Base-by-base conservation (phyloP, 2,888 invertebrate genomes). In the Andrena bucephala region DNA sequence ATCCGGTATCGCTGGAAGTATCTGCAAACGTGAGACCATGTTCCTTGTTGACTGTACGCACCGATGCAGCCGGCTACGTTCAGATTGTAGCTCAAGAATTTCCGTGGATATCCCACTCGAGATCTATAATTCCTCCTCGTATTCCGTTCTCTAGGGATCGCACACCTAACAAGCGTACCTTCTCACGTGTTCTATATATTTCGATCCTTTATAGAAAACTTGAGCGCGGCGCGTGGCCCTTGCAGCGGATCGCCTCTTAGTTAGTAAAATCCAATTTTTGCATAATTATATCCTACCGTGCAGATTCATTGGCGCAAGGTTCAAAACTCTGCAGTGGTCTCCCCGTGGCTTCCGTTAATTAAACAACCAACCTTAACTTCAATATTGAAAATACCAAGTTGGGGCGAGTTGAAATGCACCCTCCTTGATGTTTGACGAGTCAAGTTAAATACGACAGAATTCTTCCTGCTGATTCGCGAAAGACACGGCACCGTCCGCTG, bases 61-160 rank as follows among this genome's bases (percentile, higher is more conserved):
- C 42, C 42, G 42, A 42, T 42, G 42, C 42, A 42, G 16, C 42
- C 42, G 42, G 16, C 20, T 42, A 42, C 42, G 16, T 42, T 52
- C 52, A 52, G 20, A 52, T 2, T 20, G 24, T 10, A 27, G 8
- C 4, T 27, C 24, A 57, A 57, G 24, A 24, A 27, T 27, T 24
- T 57, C 27, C 24, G 27, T 24, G 20, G 24, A 24, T 24, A 24
- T 42, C 42, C 57, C 57, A 24, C 57, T 4, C 10, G 27, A 57
- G 57, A 24, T 57, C 57, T 57, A 57, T 57, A 57, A 57, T 57
- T 57, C 20, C 54, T 54, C 8, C 57, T 13, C 24, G 24, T 57
- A 1, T 27, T 57, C 57, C 8, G 57, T 27, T 57, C 57, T 57
- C 57, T 27, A 27, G 57, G 24, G 20, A 57, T 13, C 27, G 20